A percentile compares a stretch with the other conserved stretches of the same genome.
Conservation (phyloP, 2,113 vertebrate species). For the Dendropsophus ebraccatus region DNA sequence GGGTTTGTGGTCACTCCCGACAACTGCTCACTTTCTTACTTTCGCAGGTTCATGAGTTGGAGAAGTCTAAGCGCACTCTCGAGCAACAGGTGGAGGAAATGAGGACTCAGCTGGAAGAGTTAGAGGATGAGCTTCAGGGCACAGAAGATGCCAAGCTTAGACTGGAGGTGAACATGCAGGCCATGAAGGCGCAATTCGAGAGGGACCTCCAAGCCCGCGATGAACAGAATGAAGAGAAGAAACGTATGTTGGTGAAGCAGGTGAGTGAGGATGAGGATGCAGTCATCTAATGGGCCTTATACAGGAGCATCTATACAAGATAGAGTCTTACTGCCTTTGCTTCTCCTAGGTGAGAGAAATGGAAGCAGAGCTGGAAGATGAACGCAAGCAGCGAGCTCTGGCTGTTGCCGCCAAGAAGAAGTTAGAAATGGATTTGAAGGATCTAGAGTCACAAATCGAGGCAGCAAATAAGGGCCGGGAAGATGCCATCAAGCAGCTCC, state of each 20-base stretch:
- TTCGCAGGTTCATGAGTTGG: constrained; percentile 89
- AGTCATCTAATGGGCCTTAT: neutral
- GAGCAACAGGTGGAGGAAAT: constrained; percentile 98
- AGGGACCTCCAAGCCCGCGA: constrained; percentile 89
- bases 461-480: constrained; percentile 92
- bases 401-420: constrained; percentile 94
- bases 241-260: constrained; percentile 92
- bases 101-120: constrained; percentile 94
- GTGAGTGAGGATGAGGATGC: constrained; percentile 64
- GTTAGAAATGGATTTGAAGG: constrained; percentile 95
- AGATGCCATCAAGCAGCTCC: constrained; percentile 94
- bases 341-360: constrained; percentile 87
- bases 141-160: constrained; percentile 96
- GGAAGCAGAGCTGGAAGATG: constrained; percentile 94
- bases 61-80: constrained; percentile 94
- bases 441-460: constrained; percentile 93
- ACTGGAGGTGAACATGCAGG: constrained; percentile 98
- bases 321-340: neutral
- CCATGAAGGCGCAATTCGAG: constrained; percentile 97
- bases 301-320: no score
- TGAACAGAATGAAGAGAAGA: constrained; percentile 96
- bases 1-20: neutral
- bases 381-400: constrained; percentile 92
- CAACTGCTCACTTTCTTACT: neutral
- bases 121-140: constrained; percentile 96